Evolutionary conservation across 1,140 invertebrate genomes (phyloP), one percentile per base, ranked within the genome.

Genomic region (Aporrectodea caliginosa): DNA sequence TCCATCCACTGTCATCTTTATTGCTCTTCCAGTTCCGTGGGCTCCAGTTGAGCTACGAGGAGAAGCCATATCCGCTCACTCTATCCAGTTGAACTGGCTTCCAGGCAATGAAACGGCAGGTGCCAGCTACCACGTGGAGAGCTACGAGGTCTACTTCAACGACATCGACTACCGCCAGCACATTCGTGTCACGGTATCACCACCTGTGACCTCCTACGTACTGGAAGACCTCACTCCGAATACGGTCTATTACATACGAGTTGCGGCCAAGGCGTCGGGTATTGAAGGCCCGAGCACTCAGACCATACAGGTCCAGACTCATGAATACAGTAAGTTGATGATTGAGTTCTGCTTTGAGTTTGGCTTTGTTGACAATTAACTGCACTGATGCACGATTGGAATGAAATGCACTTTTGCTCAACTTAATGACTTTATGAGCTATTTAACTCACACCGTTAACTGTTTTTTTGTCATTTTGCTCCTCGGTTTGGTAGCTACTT

Each of bases 251-350:
- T 95, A 95, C 89, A 93, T 98, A 80, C 97, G 96, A 94, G 90
- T 99, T 81, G 95, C 96, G 1, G 97, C 96, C 29, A 91, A 94
- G 80, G 97, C 94, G 1, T 92, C 94, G 81, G 90, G 94, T 43
- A 96, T 96, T 1, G 96, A 98, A 88, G 96, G 96, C 14, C 95
- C 96, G 1, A 93, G 94, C 33, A 98, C 96, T 2, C 94, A 95
- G n/a, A 94, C 94, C 0, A 93, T 97, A 82, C 94, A 94, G 78
- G 94, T 96, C 72, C 92, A 77, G 27, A 80, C 80, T 6, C 27
- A 68, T 1, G 69, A 80, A 30, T 72, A 81, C 33, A 58, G 80
- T 81, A n/a, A n/a, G n/a, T n/a, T n/a, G n/a, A n/a, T n/a, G n/a
- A n/a, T n/a, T n/a, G 43, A 58, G 43, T 58, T 58, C 22, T 58